Percentiles rank a stretch among this genome's conserved stretches.
Evolutionary conservation across 1,140 invertebrate species (phyloP).

Genomic region (Magallana gigas): DNA sequence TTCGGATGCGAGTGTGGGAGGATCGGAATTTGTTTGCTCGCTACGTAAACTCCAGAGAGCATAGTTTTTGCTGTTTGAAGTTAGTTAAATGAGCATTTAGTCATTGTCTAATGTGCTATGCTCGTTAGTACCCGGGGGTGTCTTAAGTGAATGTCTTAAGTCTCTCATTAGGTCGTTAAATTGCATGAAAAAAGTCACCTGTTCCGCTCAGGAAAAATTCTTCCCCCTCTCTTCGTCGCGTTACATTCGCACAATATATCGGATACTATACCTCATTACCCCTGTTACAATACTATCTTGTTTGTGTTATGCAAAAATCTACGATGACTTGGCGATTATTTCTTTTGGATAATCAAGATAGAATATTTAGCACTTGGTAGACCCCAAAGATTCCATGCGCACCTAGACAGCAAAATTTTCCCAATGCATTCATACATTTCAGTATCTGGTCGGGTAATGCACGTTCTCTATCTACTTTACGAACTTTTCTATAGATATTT

Average conservation of each 20-base stretch:
- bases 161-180: slow-evolving; percentile 28
- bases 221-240: not conserved
- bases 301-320: slow-evolving; percentile 32
- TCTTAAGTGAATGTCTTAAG: slow-evolving; percentile 17
- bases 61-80: slow-evolving; percentile 36
- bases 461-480: not conserved
- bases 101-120: slow-evolving; percentile 1
- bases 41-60: slow-evolving; percentile 25
- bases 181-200: slow-evolving; percentile 23
- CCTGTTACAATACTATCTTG: slow-evolving; percentile 33
- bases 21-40: slow-evolving; percentile 12
- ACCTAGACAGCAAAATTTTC: not conserved
- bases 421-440: not conserved
- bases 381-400: not conserved
- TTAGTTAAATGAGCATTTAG: slow-evolving; percentile 36
- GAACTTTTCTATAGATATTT: too few relatives aligned
- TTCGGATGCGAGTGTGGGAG: not conserved
- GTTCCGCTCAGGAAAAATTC: not conserved
- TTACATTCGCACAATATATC: slow-evolving; percentile 28
- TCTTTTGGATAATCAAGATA: slow-evolving; percentile 1
- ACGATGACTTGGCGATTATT: slow-evolving; percentile 33
- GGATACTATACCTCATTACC: not conserved
- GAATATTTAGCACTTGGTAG: slow-evolving; percentile 31
- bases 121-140: slow-evolving; percentile 19
- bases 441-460: not conserved